A percentile compares a stretch with the other conserved stretches of the same genome.
Evolutionary conservation across 1,140 invertebrate genomes (phyloP).

Genomic region (Drusus annulatus): DNA sequence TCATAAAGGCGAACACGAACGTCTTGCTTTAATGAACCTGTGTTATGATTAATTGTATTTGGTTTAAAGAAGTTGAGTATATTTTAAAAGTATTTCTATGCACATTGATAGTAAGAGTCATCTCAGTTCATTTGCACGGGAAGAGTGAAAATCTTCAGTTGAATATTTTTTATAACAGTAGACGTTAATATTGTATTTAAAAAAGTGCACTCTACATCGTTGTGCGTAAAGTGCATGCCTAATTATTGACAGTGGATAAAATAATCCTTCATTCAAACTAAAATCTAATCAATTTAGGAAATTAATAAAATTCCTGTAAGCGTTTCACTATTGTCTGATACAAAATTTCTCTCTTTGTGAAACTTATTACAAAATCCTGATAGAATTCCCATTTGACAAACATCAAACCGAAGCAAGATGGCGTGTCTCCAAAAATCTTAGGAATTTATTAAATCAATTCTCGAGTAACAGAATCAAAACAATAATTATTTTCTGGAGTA

Average conservation of each 20-base stretch:
- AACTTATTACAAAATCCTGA: background rate
- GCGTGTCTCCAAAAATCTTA: background rate
- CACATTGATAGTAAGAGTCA: too few relatives aligned
- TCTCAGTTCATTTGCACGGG: too few relatives aligned
- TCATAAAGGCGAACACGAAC: conserved; percentile 15
- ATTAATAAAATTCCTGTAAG: conserved; percentile 51
- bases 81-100: too few relatives aligned
- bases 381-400: conserved; percentile 5
- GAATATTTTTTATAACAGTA: too few relatives aligned
- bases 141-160: too few relatives aligned
- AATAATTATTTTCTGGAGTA: too few relatives aligned
- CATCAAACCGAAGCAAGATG: background rate
- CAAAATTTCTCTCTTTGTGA: background rate
- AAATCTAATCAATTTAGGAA: conserved; percentile 58
- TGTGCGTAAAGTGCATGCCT: background rate
- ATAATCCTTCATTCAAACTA: conserved; percentile 33
- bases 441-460: conserved; percentile 1
- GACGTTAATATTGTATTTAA: too few relatives aligned
- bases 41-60: too few relatives aligned
- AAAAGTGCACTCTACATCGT: too few relatives aligned
- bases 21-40: background rate
- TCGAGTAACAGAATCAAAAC: too few relatives aligned
- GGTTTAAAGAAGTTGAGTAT: too few relatives aligned
- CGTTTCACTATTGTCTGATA: background rate
- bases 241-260: background rate